Percentiles rank a stretch among this genome's conserved stretches.
These are phyloP conservation scores for Origma solitaria DNA, from an alignment of 2,113 vertebrate species.

Conservation along the genomic window DNA sequence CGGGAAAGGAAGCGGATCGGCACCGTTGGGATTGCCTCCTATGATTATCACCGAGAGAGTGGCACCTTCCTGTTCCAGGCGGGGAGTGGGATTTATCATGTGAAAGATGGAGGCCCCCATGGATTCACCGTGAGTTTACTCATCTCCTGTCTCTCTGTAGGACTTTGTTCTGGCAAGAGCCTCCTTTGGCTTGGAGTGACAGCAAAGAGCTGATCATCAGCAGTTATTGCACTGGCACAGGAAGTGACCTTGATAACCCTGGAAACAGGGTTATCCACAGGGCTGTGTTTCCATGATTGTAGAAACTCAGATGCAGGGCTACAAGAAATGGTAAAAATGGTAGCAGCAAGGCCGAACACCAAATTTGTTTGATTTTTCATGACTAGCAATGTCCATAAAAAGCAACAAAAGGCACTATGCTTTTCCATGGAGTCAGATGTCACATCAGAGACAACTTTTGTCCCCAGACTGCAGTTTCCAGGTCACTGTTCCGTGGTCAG, in stretches of 20 bases:
- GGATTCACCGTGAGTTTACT: conserved; percentile 78
- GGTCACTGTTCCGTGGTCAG: not conserved
- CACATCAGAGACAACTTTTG: not conserved
- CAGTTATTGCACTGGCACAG: not conserved
- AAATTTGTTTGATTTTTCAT: not conserved
- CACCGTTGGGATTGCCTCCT: conserved; percentile 78
- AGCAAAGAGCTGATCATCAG: not conserved
- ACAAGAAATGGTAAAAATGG: not conserved
- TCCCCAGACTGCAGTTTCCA: not conserved
- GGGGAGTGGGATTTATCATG: conserved; percentile 74
- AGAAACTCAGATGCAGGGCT: not conserved
- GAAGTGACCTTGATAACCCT: not conserved
- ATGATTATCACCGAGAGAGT: conserved; percentile 77
- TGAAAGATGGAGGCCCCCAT: conserved; percentile 77
- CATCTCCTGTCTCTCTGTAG: not conserved
- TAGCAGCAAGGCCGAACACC: not conserved
- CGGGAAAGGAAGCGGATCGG: conserved; percentile 81
- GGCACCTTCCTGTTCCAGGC: conserved; percentile 81
- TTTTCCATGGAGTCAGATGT: not conserved
- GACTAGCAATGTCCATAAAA: not conserved
- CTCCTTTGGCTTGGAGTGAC: not conserved
- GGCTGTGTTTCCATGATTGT: not conserved
- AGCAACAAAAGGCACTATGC: not conserved
- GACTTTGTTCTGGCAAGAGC: not conserved
- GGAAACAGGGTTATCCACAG: not conserved